These are phyloP conservation scores for Pandion haliaetus DNA, from an alignment of 2,113 vertebrate species.

Conservation along the genomic window DNA sequence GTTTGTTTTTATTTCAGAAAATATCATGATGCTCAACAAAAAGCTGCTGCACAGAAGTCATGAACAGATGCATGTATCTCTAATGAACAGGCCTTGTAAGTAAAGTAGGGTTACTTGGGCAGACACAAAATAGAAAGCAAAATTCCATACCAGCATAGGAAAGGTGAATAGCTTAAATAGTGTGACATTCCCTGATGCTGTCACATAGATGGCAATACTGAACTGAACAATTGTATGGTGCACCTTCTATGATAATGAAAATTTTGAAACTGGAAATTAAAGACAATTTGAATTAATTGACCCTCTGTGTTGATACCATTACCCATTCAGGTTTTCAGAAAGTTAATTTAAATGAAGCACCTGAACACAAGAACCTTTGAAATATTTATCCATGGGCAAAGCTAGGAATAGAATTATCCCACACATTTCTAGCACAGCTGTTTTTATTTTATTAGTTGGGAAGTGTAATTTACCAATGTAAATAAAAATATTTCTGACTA, in stretches of 20 bases:
- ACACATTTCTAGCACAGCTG: not conserved
- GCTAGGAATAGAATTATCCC: not conserved
- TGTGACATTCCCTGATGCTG: not conserved
- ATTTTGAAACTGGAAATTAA: not conserved
- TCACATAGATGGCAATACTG: not conserved
- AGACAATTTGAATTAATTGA: not conserved
- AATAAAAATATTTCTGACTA: not conserved
- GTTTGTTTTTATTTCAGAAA: not conserved
- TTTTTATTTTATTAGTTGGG: not conserved
- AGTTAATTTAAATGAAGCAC: not conserved
- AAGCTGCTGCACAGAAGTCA: not conserved
- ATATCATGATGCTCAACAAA: not conserved
- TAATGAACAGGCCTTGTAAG: not conserved
- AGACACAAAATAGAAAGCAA: not conserved
- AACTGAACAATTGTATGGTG: not conserved
- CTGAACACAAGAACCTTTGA: not conserved
- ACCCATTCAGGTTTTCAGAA: not conserved
- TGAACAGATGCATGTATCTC: not conserved
- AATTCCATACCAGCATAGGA: not conserved
- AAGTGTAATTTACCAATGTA: not conserved
- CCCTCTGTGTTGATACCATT: not conserved
- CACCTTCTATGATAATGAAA: not conserved
- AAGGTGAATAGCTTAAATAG: not conserved
- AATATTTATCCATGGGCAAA: not conserved
- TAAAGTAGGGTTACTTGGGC: not conserved